phyloP scores from a whole-genome alignment of 1,140 invertebrate species.

The Euborellia annulipes region DNA sequence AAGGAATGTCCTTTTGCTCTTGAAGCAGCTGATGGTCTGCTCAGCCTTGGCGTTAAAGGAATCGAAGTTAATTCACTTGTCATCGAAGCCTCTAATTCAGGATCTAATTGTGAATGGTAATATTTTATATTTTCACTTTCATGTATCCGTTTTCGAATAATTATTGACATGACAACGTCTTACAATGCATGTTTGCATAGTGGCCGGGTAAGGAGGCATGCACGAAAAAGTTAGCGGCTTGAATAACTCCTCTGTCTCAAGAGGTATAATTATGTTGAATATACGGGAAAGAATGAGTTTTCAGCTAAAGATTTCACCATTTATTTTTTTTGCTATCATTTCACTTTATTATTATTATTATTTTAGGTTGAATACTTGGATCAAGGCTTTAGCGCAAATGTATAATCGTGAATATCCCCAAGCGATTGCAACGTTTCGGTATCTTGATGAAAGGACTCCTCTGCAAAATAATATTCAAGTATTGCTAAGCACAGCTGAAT shows the following conservation, averaged over 20 bases:
- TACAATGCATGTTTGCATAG: too few species aligned
- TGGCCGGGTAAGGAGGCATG: too few species aligned
- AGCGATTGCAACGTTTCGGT: conserved; percentile 41
- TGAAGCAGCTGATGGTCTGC: conserved; percentile 47
- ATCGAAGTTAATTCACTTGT: conserved; percentile 51
- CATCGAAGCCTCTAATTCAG: conserved; percentile 28
- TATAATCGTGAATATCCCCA: conserved; percentile 43
- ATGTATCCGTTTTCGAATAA: too few species aligned
- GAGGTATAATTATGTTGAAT: too few species aligned
- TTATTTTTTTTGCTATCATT: too few species aligned
- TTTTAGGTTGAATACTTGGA: conserved; percentile 45
- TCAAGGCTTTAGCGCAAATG: conserved; percentile 47
- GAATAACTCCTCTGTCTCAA: too few species aligned
- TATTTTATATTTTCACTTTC: background rate
- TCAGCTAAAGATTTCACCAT: too few species aligned
- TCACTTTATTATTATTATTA: conserved; percentile 3
- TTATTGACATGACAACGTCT: too few species aligned
- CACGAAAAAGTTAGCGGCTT: too few species aligned
- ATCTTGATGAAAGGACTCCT: conserved; percentile 39
- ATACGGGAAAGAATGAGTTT: too few species aligned
- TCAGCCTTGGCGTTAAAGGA: conserved; percentile 50
- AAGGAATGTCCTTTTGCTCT: conserved; percentile 58
- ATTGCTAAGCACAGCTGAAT: conserved; percentile 44
- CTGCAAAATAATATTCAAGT: conserved; percentile 48
- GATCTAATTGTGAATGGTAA: conserved; percentile 31